Conservation (phyloP, 2,888 invertebrate genomes). For the Lepidonotus clava region DNA sequence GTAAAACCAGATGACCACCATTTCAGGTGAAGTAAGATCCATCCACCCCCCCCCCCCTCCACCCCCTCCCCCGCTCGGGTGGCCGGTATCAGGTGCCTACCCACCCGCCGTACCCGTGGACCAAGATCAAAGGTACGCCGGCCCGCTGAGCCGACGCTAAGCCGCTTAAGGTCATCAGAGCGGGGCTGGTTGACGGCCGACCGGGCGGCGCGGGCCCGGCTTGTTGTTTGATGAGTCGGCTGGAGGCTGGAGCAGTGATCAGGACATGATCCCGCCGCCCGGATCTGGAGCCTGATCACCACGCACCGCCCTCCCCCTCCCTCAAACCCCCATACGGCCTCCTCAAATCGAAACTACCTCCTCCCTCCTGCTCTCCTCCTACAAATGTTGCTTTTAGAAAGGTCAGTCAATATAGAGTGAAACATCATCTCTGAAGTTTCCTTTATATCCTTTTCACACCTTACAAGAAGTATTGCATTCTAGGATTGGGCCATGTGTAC, state of each 20-base stretch:
- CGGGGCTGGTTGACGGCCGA: not conserved
- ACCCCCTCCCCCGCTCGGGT: not conserved
- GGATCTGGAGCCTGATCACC: not conserved
- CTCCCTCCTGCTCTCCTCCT: not conserved
- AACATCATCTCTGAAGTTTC: too few relatives aligned
- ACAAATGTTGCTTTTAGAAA: too few relatives aligned
- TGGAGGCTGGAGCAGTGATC: slow-evolving; percentile 6
- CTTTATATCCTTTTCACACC: too few relatives aligned
- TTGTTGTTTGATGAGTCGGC: slow-evolving; percentile 42
- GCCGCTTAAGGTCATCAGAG: not conserved
- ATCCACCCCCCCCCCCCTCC: not conserved
- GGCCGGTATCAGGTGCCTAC: not conserved
- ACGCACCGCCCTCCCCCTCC: not conserved
- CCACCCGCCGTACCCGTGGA: not conserved
- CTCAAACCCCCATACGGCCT: not conserved
- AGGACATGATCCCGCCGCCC: slow-evolving; percentile 15
- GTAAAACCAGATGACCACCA: too few relatives aligned
- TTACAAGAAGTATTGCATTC: too few relatives aligned
- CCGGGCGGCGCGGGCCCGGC: not conserved
- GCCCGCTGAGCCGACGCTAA: slow-evolving; percentile 2
- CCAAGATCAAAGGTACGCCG: slow-evolving; percentile 26
- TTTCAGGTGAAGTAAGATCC: too few relatives aligned
- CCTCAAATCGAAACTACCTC: not conserved
- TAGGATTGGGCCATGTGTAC: too few relatives aligned
- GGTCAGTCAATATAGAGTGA: too few relatives aligned